Base-by-base conservation (phyloP, 2,113 vertebrate genomes). In the Laticauda colubrina region DNA sequence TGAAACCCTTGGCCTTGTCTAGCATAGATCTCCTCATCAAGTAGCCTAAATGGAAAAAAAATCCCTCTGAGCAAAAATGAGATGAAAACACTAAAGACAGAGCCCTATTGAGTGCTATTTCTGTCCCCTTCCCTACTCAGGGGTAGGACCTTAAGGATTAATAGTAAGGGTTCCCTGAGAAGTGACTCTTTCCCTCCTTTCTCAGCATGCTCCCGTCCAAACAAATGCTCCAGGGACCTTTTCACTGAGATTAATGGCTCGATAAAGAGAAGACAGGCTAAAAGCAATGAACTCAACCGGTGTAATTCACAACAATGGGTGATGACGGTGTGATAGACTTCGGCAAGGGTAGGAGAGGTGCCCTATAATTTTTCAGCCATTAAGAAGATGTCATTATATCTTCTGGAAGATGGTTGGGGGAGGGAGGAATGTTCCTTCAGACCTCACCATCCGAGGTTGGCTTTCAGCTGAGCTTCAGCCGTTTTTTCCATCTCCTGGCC, bases 341-440 rank as follows among this genome's bases (percentile, higher is more conserved):
- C 43, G 89, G 94, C 3, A 94, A 87, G 94, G 96, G 94, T 95
- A 95, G 92, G 95, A 95, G 96, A 96, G 93, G 95, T 93, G 94
- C 94, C 93, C 95, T 96, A 95, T 96, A 97, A 96, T 97, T 97
- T 96, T 95, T 96, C 92, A 95, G 94, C 95, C 95, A 96, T 97
- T 97, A 97, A 95, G 88, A 94, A 85, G 61, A 94, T 95, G 94
- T 94, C 95, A 94, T 96, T 96, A 96, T 95, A 95, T 93, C 56
- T 94, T 91, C 90, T 26, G 94, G 95, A 95, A 85, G 91, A 89
- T 57, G 56, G 29, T 26, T 55, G 6, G 9, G 26, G 9, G 94
- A 24, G 21, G 57, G 43, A 11, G 23, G n/a, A 3, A 85, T 81
- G 94, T 95, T 94, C 94, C 95, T 96, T 96, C 93, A 57, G 56